Evolutionary conservation across 1,140 invertebrate species (phyloP).

Genomic region (Papilio machaon): DNA sequence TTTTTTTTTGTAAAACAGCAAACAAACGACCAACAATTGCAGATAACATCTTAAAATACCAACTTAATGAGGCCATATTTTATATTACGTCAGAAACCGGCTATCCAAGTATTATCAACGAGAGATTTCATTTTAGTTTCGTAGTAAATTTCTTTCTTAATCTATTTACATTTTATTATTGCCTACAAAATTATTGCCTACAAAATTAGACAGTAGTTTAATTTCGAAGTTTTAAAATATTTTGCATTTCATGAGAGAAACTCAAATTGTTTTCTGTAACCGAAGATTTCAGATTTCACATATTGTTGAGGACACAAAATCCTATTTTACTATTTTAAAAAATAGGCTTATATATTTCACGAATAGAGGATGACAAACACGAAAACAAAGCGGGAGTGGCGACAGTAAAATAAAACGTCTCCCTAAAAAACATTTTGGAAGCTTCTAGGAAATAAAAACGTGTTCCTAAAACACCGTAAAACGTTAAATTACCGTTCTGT

Average conservation of each 20-base stretch:
- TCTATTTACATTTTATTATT: background rate
- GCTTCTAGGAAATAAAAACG: background rate
- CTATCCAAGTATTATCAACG: background rate
- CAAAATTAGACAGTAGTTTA: background rate
- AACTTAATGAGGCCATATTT: slow-evolving; percentile 18
- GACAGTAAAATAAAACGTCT: background rate
- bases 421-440: background rate
- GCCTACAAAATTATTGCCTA: background rate
- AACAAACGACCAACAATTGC: background rate
- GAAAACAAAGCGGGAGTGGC: background rate
- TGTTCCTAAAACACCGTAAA: background rate
- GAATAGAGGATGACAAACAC: background rate
- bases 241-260: too few relatives aligned
- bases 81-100: slow-evolving; percentile 17
- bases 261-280: too few relatives aligned
- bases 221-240: too few relatives aligned
- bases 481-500: slow-evolving; percentile 25
- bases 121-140: background rate
- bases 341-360: background rate
- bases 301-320: background rate
- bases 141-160: background rate
- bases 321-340: background rate
- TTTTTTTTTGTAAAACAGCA: slow-evolving; percentile 1
- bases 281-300: too few relatives aligned
- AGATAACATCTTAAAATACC: slow-evolving; percentile 9